A percentile compares a stretch with the other conserved stretches of the same genome.
Conservation (phyloP, 2,888 invertebrate genomes). For the Xanthorhoe designata region DNA sequence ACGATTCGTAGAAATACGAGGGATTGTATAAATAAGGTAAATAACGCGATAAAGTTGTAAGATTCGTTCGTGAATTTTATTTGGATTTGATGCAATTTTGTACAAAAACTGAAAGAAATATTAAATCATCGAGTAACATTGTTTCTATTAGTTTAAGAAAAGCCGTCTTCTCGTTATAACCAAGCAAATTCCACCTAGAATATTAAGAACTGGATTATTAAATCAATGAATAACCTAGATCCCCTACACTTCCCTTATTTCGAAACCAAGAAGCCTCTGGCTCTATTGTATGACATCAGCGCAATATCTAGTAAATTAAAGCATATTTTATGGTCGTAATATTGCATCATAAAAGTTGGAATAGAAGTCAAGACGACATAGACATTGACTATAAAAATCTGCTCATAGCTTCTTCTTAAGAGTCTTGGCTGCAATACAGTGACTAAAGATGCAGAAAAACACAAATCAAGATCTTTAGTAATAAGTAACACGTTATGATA, state of each 20-base stretch:
- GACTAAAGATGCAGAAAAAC: too few relatives aligned
- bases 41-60: too few relatives aligned
- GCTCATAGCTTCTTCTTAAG: neutral
- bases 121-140: too few relatives aligned
- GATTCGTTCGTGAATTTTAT: too few relatives aligned
- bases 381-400: slow-evolving; percentile 10
- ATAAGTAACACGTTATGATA: too few relatives aligned
- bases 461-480: too few relatives aligned
- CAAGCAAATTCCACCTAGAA: neutral
- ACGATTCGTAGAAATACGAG: too few relatives aligned
- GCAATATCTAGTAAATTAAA: slow-evolving; percentile 26
- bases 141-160: neutral
- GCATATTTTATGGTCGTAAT: slow-evolving; percentile 25
- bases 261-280: neutral
- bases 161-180: neutral
- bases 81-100: too few relatives aligned
- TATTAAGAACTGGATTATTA: neutral
- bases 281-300: slow-evolving; percentile 10
- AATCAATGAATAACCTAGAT: neutral
- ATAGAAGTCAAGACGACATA: slow-evolving; percentile 24
- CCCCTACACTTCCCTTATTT: neutral
- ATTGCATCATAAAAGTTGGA: slow-evolving; percentile 29
- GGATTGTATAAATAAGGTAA: too few relatives aligned
- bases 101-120: too few relatives aligned
- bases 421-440: neutral